Evolutionary conservation across 2,888 invertebrate species (phyloP).

Genomic region (Gastrophysa polygoni): DNA sequence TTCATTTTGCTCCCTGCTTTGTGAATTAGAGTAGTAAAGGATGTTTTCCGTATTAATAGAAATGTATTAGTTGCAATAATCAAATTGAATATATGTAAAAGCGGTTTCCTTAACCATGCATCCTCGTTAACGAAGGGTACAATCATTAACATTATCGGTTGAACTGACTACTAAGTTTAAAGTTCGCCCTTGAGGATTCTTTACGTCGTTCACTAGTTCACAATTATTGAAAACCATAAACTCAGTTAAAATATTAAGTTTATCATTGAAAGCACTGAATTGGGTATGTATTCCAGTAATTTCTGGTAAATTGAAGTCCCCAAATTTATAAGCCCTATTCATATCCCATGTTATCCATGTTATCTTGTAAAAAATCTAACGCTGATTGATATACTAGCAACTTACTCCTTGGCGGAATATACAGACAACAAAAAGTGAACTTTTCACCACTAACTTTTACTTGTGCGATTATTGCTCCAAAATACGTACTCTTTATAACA

Average conservation of each 20-base stretch:
- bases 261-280: neutral
- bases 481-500: neutral
- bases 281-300: neutral
- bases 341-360: neutral
- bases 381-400: neutral
- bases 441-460: neutral
- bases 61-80: too few relatives aligned
- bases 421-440: neutral
- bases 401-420: neutral
- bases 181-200: neutral
- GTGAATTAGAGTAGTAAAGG: too few relatives aligned
- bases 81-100: too few relatives aligned
- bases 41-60: too few relatives aligned
- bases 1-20: too few relatives aligned
- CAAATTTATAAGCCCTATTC: neutral
- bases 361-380: neutral
- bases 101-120: too few relatives aligned
- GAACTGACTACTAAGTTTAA: neutral
- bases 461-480: neutral
- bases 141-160: neutral
- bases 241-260: neutral
- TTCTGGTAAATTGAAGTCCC: neutral
- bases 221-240: neutral
- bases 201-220: neutral
- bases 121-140: too few relatives aligned